phyloP scores from a whole-genome alignment of 2,113 vertebrate species.

The Lynx canadensis region DNA sequence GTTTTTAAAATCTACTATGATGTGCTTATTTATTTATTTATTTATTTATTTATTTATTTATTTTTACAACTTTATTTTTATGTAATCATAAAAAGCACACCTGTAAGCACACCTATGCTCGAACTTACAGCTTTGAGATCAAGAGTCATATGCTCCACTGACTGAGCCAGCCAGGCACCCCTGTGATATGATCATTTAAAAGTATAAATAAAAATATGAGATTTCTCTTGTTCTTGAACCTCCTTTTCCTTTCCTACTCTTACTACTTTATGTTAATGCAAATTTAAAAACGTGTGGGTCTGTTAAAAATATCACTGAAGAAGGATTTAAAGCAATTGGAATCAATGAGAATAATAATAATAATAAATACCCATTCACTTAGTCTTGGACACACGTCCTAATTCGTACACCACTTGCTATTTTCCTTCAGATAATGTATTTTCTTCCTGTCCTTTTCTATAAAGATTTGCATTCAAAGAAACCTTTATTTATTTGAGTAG shows the following conservation, averaged over 20 bases:
- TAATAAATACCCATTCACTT: not conserved
- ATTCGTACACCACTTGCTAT: not conserved
- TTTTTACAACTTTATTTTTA: too few relatives aligned
- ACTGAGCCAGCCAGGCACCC: too few relatives aligned
- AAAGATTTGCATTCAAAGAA: not conserved
- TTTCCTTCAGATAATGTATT: not conserved
- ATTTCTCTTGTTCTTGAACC: not conserved
- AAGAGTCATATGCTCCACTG: too few relatives aligned
- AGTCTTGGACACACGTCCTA: not conserved
- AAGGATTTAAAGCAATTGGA: not conserved
- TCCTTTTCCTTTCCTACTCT: not conserved
- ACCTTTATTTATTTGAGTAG: conserved; percentile 33
- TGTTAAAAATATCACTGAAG: not conserved
- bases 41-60: too few relatives aligned
- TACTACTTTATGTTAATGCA: not conserved
- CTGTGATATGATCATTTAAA: not conserved
- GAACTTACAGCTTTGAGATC: too few relatives aligned
- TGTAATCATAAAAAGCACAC: too few relatives aligned
- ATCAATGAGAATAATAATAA: not conserved
- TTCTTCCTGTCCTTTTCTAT: not conserved
- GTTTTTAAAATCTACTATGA: not conserved
- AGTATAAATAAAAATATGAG: conserved; percentile 1
- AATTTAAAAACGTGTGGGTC: not conserved
- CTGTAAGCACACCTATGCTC: too few relatives aligned
- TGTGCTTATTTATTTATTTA: not conserved